Base-by-base conservation (phyloP, 2,888 invertebrate genomes). In the Campoplex capitator region DNA sequence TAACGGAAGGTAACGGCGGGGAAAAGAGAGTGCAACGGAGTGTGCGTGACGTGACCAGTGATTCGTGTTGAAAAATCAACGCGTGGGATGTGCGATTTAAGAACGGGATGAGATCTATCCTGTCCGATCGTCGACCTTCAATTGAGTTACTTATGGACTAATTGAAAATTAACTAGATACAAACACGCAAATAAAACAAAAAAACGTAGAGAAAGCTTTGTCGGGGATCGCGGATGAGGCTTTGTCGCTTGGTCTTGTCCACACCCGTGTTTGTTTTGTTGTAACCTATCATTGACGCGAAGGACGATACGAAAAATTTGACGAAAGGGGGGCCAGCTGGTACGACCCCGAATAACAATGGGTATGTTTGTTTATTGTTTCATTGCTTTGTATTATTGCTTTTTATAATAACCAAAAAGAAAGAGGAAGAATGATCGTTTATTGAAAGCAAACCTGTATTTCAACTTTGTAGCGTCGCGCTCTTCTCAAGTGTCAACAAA, bases 41-140 rank as follows among this genome's bases (percentile, higher is more conserved):
- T 16, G 58, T 18, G 83, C 70, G 65, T 80, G 80, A 86, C 62
- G 78, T 76, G 38, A n/a, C 28, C 67, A 77, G 80, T 81, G 67
- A 76, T 77, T 84, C 68, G 32, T 54, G 32, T 62, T 32, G 62
- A 42, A 48, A 45, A 71, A 73, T 65, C 67, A 73, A 58, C 45
- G 62, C 84, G 86, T 86, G 74, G 86, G 86, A 86, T 81, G 84
- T 74, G 16, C 28, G 38, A 54, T 81, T 81, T 76, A 77, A 77
- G 56, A 71, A 35, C 58, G 83, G 38, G 78, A 83, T 18, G 51
- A 68, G 67, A 35, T 54, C 62, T 16, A 62, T 62, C 35, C 67
- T 23, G 48, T 42, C 77, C 70, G 80, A 84, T 58, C 71, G 56
- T 77, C 42, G 65, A 62, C 70, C 56, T 51, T 83, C 54, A 62